These are phyloP conservation scores for Mustelus asterias DNA, from an alignment of 2,113 vertebrate genomes.

Conservation along the genomic window DNA sequence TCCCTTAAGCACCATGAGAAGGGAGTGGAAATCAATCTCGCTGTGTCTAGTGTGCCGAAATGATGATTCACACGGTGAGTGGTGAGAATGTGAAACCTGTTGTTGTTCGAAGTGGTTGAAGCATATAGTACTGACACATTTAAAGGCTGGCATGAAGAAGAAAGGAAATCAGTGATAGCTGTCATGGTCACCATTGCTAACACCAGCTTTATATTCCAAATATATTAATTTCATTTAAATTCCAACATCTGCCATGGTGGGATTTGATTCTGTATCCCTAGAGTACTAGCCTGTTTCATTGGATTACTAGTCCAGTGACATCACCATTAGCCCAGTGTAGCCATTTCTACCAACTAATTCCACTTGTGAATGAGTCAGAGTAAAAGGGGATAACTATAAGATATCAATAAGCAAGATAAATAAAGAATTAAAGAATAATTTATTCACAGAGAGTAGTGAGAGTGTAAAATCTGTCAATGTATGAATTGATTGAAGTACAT, in stretches of 20 bases:
- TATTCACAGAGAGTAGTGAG: not conserved
- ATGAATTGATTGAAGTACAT: not conserved
- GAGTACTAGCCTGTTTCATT: no score
- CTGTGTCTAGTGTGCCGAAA: not conserved
- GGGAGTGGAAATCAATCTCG: not conserved
- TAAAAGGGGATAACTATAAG: not conserved
- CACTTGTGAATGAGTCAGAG: not conserved
- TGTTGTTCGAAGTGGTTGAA: no score
- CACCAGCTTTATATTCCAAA: no score
- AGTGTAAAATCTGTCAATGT: not conserved
- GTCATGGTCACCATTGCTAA: no score
- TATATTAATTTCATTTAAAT: no score
- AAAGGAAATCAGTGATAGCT: no score
- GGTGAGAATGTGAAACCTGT: no score
- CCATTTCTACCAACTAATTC: not conserved
- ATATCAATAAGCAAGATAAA: not conserved
- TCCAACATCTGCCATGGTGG: no score
- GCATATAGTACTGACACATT: no score
- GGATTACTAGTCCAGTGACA: no score
- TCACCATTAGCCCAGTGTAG: not conserved
- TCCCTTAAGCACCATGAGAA: not conserved
- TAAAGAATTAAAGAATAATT: conserved; percentile 4
- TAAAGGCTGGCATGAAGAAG: no score
- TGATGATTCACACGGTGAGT: not conserved
- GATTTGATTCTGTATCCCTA: no score